Evolutionary conservation across 2,888 invertebrate genomes (phyloP).

Genomic region (Lycia hirtaria): DNA sequence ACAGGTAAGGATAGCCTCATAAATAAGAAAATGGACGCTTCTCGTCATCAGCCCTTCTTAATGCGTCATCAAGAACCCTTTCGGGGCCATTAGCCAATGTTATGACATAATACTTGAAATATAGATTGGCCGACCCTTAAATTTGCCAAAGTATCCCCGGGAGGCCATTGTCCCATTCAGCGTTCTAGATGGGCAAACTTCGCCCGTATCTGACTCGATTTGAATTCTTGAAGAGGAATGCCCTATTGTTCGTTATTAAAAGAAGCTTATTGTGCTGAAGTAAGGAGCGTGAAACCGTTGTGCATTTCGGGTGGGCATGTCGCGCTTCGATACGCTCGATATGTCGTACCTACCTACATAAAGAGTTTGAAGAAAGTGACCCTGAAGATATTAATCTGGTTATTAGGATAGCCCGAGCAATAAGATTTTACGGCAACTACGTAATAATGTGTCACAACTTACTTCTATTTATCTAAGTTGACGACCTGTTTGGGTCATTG

Average conservation of each 20-base stretch:
- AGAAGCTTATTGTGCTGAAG: slow-evolving; percentile 35
- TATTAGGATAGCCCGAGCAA: slow-evolving; percentile 16
- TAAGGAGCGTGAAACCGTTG: slow-evolving; percentile 49
- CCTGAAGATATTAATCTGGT: slow-evolving; percentile 30
- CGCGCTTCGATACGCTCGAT: slow-evolving; percentile 50
- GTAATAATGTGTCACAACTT: no score
- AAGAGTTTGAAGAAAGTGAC: slow-evolving; percentile 39
- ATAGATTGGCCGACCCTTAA: slow-evolving; percentile 11
- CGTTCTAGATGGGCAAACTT: slow-evolving; percentile 20
- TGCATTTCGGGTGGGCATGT: slow-evolving; percentile 47
- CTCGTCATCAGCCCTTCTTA: neutral
- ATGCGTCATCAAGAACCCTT: slow-evolving; percentile 13
- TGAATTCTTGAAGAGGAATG: slow-evolving; percentile 15
- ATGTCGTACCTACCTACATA: slow-evolving; percentile 32
- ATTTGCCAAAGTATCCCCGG: neutral
- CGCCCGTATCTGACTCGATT: slow-evolving; percentile 8
- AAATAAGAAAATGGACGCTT: slow-evolving; percentile 1
- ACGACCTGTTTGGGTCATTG: no score
- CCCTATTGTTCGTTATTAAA: slow-evolving; percentile 15
- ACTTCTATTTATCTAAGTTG: no score
- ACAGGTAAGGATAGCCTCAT: neutral
- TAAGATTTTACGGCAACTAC: no score
- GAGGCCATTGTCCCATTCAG: slow-evolving; percentile 11
- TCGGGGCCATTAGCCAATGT: slow-evolving; percentile 15
- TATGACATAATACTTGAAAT: slow-evolving; percentile 13